Percentiles rank a stretch among this genome's conserved stretches.
phyloP scores from a whole-genome alignment of 2,113 vertebrate genomes.

The Chloropsis cyanopogon region DNA sequence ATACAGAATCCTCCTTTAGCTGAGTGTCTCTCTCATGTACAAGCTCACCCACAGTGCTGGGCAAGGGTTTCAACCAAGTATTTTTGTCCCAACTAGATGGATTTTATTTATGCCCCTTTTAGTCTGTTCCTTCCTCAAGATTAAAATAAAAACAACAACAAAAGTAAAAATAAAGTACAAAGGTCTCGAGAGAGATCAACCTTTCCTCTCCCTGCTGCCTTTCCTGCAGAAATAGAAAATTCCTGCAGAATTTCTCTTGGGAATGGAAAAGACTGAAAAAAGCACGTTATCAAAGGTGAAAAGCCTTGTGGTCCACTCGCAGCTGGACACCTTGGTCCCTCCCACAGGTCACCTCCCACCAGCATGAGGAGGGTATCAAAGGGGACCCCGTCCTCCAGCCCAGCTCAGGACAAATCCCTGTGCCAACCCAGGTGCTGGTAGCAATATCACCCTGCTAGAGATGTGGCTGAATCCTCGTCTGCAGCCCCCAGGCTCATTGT shows the following conservation, averaged over 20 bases:
- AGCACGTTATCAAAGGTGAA: fast-evolving
- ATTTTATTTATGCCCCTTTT: conserved; percentile 11
- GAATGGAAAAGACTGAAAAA: background rate
- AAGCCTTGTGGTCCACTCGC: fast-evolving
- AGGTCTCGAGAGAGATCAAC: background rate
- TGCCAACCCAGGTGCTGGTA: background rate
- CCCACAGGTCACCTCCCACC: background rate
- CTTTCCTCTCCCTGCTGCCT: background rate
- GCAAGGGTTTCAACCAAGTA: background rate
- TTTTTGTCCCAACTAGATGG: background rate
- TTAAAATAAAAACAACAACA: background rate
- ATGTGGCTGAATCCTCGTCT: background rate
- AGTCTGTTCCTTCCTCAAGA: conserved; percentile 26
- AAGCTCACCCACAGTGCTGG: background rate
- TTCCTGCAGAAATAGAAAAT: conserved; percentile 30
- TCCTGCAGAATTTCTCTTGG: background rate
- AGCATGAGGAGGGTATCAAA: background rate
- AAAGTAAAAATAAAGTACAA: conserved; percentile 44
- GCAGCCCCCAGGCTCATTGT: background rate
- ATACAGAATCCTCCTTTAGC: background rate
- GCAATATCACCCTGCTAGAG: background rate
- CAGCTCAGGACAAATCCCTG: background rate
- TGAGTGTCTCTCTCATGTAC: background rate
- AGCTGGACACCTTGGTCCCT: background rate
- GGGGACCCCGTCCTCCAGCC: background rate